Percentiles rank a stretch among this genome's conserved stretches.
phyloP scores from a whole-genome alignment of 2,888 invertebrate genomes.

The Tetanocera ferruginea region DNA sequence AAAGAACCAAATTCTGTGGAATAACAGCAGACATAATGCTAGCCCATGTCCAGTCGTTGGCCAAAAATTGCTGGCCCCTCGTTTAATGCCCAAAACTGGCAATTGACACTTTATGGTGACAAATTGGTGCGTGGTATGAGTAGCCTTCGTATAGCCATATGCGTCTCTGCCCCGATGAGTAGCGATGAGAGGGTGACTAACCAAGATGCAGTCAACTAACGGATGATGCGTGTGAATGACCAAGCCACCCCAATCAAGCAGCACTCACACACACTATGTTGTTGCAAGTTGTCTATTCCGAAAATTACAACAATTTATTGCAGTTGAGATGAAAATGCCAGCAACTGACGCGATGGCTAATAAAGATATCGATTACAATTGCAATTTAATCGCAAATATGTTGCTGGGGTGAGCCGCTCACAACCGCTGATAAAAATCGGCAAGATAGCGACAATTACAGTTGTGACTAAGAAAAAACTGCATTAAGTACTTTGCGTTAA shows the following conservation, averaged over 20 bases:
- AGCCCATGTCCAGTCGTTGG: neutral
- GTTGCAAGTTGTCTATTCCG: conserved; percentile 21
- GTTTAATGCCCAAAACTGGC: conserved; percentile 25
- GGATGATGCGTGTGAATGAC: conserved; percentile 15
- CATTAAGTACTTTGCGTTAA: neutral
- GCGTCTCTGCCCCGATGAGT: neutral
- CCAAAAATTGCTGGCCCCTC: neutral
- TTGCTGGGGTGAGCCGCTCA: neutral
- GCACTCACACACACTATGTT: neutral
- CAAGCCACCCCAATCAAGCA: neutral
- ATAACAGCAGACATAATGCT: neutral
- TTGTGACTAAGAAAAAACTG: neutral
- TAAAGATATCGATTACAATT: conserved; percentile 34
- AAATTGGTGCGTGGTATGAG: conserved; percentile 49
- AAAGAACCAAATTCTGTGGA: neutral
- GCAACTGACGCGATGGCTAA: conserved; percentile 22
- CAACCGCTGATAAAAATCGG: conserved; percentile 26
- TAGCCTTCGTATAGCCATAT: conserved; percentile 9
- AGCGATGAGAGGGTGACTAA: neutral
- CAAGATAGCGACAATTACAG: neutral
- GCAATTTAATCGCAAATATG: conserved; percentile 26
- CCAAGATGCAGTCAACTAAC: neutral
- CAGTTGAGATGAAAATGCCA: neutral
- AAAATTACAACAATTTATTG: conserved; percentile 37
- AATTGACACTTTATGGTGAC: conserved; percentile 53